A percentile compares a stretch with the other conserved stretches of the same genome.
These are phyloP conservation scores for Muscicapa striata DNA, from an alignment of 2,797 vertebrate species.

Conservation along the genomic window DNA sequence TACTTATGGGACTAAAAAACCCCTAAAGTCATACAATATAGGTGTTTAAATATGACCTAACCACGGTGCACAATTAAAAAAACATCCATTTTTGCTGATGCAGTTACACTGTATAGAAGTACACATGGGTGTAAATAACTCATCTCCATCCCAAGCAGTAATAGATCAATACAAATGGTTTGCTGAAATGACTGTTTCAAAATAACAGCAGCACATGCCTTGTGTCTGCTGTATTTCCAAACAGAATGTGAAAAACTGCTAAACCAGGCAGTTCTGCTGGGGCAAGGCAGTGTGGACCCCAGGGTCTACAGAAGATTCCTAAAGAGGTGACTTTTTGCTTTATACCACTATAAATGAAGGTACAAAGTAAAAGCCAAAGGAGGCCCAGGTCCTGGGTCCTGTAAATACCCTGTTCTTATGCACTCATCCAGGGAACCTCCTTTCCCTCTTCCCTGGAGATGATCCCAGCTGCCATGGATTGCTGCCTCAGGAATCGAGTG, in stretches of 20 bases:
- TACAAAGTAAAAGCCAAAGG: neutral
- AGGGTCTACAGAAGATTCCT: neutral
- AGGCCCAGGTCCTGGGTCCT: neutral
- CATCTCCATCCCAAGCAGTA: neutral
- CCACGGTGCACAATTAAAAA: neutral
- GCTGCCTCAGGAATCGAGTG: neutral
- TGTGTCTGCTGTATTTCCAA: neutral
- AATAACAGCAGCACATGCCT: neutral
- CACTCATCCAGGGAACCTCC: neutral
- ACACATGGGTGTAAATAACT: neutral
- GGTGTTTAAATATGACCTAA: neutral
- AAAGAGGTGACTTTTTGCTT: neutral
- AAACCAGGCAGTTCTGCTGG: neutral
- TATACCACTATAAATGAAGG: neutral
- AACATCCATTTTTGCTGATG: neutral
- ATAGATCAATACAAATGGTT: neutral
- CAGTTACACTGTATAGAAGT: neutral
- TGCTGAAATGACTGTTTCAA: neutral
- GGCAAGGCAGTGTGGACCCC: neutral
- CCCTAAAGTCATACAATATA: neutral
- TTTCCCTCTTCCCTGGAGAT: neutral
- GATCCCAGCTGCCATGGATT: rapidly evolving
- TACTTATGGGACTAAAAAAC: neutral
- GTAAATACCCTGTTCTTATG: neutral
- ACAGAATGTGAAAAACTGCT: neutral